Evolutionary conservation across 2,888 invertebrate genomes (phyloP).

Genomic region (Melanostoma scalare): DNA sequence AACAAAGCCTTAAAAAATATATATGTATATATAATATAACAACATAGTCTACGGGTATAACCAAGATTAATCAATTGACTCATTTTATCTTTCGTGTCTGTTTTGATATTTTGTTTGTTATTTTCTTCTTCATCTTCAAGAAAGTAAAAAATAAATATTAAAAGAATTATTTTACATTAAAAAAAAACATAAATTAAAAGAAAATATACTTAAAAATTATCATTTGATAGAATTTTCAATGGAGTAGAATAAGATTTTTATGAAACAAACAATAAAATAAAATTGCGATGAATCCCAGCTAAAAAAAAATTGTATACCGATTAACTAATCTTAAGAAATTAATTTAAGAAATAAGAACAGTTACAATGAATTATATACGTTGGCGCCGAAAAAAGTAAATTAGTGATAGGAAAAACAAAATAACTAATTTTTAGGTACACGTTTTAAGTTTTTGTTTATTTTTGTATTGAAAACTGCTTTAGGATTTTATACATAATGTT

Average conservation of each 20-base stretch:
- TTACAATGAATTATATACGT: conserved; percentile 75
- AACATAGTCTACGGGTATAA: conserved; percentile 29
- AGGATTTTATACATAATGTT: conserved; percentile 32
- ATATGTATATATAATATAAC: conserved; percentile 61
- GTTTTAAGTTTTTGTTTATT: conserved; percentile 59
- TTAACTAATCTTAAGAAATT: conserved; percentile 17
- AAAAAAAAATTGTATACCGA: conserved; percentile 37
- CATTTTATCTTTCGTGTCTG: conserved; percentile 50
- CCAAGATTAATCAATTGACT: conserved; percentile 63
- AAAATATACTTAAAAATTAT: conserved; percentile 38
- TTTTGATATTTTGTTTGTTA: conserved; percentile 40
- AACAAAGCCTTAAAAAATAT: conserved; percentile 76
- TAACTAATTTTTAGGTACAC: conserved; percentile 68
- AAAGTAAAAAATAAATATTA: conserved; percentile 68
- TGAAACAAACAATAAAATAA: conserved; percentile 16
- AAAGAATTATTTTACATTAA: conserved; percentile 68
- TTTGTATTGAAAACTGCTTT: conserved; percentile 55
- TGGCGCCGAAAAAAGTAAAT: conserved; percentile 37
- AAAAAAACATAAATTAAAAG: conserved; percentile 54
- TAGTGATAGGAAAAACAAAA: conserved; percentile 16
- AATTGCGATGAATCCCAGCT: conserved; percentile 60
- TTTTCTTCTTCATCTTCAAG: conserved; percentile 71
- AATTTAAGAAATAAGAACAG: conserved; percentile 35
- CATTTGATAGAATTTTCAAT: conserved; percentile 13
- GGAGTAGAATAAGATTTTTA: conserved; percentile 12